Base-by-base conservation (phyloP, 2,888 invertebrate genomes). In the Lysandra bellargus region DNA sequence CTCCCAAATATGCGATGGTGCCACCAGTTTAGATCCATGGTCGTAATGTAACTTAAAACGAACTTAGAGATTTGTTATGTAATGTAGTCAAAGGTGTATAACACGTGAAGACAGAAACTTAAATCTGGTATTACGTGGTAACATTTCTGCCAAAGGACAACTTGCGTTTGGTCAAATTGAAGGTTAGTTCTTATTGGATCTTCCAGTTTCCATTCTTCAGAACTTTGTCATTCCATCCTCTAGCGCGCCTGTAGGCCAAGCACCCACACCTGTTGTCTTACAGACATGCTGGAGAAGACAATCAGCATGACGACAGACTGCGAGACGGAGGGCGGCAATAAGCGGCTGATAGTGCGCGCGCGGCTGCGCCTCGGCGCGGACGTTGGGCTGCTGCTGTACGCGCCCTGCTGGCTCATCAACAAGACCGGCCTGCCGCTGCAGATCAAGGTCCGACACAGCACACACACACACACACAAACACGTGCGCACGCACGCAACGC, bases 341-440 rank as follows among this genome's bases (percentile, higher is more conserved):
- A 96, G 83, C 96, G 97, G 84, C 93, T 97, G 83, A 95, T 96
- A 37, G 93, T 98, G 77, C 96, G 96, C 85, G 95, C 97, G 49
- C 96, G 96, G 83, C 95, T 96, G 33, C 96, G 79, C 5, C 57
- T 60, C 44, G 94, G 94, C 61, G 95, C 95, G 78, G 95, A 95
- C 84, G 96, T 96, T 90, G 95, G 96, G 82, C 89, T 98, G 79
- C 95, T 95, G 85, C 93, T 98, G 85, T 97, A 97, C 88, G 96
- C 97, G 1, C 97, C 97, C 23, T 98, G 97, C 89, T 98, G 98
- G 98, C 95, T 98, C 85, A 96, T 98, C 82, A 98, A 98, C 91
- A 98, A 98, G 91, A 97, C 98, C 4, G 97, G 97, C 17, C 91
- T 98, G 81, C 98, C 98, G 3, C 89, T 98, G 82, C 97, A 97